Evolutionary conservation across 2,888 invertebrate species (phyloP), one percentile per base, ranked within the genome.

Genomic region (Maniola hyperantus): DNA sequence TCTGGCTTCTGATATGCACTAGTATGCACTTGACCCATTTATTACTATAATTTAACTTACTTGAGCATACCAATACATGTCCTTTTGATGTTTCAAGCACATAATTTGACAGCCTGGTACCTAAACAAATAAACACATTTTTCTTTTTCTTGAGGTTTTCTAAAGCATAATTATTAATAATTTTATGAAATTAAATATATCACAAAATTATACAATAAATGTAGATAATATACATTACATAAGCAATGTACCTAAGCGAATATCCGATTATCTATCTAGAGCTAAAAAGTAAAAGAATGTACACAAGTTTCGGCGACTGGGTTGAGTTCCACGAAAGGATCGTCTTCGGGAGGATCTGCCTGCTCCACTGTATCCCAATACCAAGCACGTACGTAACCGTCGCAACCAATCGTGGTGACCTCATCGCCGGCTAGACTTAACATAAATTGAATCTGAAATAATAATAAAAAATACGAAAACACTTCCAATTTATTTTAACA

Each of bases 301-400:
- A 63, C 50, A 10, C 44, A 8, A 55, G 97, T 95, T 83, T 98
- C 97, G 76, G 96, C 96, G 64, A 96, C 96, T 1, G 98, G 98
- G 81, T 98, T 97, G 66, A 97, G 94, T 85, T 97, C 96, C 33
- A 97, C 94, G 68, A 94, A 95, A 6, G 95, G 94, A 75, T 97
- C 95, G 6, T 97, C 96, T 75, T 97, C 97, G 0, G 96, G 94
- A 0, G 96, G 95, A 84, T 98, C 97, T 0, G 97, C 96, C 70
- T 96, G 94, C 74, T 98, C 97, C n/a, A 98, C 97, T 0, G 96
- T 96, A 74, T 97, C 97, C 93, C 97, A 98, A 87, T 96, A 97
- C 98, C 98, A 98, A 10, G 97, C 94, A 6, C 95, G 93, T 13
- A 97, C 93, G 82, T 95, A 96, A 0, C 97, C 97, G 81, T 97